These are phyloP conservation scores for Spodoptera exigua DNA, from an alignment of 2,888 invertebrate genomes.

Conservation along the genomic window DNA sequence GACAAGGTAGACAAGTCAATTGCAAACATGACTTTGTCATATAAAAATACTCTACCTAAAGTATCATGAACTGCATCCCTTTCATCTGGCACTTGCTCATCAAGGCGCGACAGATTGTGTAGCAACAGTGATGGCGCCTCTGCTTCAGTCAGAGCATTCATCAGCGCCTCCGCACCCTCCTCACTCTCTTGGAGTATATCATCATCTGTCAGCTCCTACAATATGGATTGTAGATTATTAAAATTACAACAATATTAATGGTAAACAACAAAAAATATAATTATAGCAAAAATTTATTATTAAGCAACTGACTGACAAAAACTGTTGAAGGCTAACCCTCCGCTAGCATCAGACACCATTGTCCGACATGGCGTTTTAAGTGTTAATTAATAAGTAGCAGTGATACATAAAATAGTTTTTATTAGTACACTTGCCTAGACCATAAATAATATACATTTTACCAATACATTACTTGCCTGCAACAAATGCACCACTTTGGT, in stretches of 20 bases:
- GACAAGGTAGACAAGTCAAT: too few relatives aligned
- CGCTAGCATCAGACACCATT: too few relatives aligned
- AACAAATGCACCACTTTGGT: conserved; percentile 92
- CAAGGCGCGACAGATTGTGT: conserved; percentile 97
- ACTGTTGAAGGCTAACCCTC: too few relatives aligned
- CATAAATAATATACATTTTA: not conserved
- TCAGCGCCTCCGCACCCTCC: conserved; percentile 96
- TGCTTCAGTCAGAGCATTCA: conserved; percentile 96
- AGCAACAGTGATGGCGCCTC: conserved; percentile 97
- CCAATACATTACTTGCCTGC: conserved; percentile 83
- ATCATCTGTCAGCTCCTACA: conserved; percentile 97
- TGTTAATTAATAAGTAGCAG: too few relatives aligned
- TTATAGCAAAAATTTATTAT: too few relatives aligned
- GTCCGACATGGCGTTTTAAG: too few relatives aligned
- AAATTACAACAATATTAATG: too few relatives aligned
- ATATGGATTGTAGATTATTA: not conserved
- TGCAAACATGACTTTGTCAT: too few relatives aligned
- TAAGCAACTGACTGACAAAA: too few relatives aligned
- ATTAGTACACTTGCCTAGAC: too few relatives aligned
- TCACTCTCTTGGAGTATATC: conserved; percentile 98
- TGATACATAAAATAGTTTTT: too few relatives aligned
- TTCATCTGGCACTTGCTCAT: conserved; percentile 98
- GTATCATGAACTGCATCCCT: conserved; percentile 98
- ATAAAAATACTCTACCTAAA: conserved; percentile 87
- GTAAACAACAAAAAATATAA: too few relatives aligned